Percentiles rank a stretch among this genome's conserved stretches.
phyloP scores from a whole-genome alignment of 2,888 invertebrate genomes.

The Dinocampus coccinellae region DNA sequence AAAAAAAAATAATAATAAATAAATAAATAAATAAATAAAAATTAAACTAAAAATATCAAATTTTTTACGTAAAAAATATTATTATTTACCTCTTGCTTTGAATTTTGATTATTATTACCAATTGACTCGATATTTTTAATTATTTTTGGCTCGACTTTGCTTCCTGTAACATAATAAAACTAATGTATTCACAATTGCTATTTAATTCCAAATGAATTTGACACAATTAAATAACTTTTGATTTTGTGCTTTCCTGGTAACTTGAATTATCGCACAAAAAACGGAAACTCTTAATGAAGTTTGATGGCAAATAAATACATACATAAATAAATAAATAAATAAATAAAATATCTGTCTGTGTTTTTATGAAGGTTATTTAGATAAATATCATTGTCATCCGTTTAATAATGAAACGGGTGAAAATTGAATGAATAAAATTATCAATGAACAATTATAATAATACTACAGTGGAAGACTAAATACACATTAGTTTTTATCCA shows the following conservation, averaged over 20 bases:
- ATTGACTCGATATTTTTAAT: background rate
- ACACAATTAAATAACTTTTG: background rate
- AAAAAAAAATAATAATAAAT: constrained; percentile 27
- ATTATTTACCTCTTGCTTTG: constrained; percentile 71
- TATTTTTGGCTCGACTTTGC: constrained; percentile 11
- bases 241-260: background rate
- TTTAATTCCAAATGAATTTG: background rate
- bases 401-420: background rate
- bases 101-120: constrained; percentile 36
- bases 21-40: constrained; percentile 13
- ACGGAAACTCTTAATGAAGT: constrained; percentile 1
- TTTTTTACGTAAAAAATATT: constrained; percentile 7
- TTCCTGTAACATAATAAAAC: background rate
- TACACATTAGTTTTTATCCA: background rate
- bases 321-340: background rate
- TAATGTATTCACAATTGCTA: background rate
- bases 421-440: background rate
- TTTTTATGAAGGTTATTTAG: background rate
- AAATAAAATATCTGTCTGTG: background rate
- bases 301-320: too few species aligned
- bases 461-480: background rate
- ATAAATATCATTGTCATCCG: background rate
- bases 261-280: background rate
- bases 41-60: constrained; percentile 12
- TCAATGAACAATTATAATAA: background rate